Percentiles rank a stretch among this genome's conserved stretches.
Conservation (phyloP, 2,888 invertebrate species). For the Congeria kusceri region DNA sequence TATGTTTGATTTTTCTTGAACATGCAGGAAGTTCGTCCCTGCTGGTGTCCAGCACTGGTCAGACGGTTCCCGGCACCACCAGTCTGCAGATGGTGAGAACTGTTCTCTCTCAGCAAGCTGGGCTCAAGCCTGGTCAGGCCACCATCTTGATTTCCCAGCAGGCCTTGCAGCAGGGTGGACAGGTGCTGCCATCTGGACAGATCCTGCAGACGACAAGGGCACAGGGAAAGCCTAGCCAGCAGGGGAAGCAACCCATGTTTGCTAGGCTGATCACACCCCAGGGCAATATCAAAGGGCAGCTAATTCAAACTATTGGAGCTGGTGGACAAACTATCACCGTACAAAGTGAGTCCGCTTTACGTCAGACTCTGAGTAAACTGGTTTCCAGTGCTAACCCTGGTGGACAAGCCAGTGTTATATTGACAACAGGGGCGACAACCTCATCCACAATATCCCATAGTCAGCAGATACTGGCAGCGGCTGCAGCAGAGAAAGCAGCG, state of each 20-base stretch:
- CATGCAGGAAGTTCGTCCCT: too few species aligned
- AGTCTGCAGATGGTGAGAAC: conserved; percentile 83
- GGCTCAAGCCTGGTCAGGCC: conserved; percentile 82
- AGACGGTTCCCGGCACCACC: conserved; percentile 74
- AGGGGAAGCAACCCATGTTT: conserved; percentile 82
- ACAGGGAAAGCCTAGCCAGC: conserved; percentile 72
- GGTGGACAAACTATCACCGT: conserved; percentile 46
- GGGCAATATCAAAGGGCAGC: conserved; percentile 65
- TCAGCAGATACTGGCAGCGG: conserved; percentile 54
- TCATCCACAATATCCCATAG: conserved; percentile 36
- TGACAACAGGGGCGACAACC: conserved; percentile 23
- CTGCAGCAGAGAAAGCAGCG: conserved; percentile 43
- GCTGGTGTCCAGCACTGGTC: conserved; percentile 50
- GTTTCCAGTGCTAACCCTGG: conserved; percentile 31
- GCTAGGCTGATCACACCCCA: conserved; percentile 83
- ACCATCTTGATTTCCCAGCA: conserved; percentile 83
- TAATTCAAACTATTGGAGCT: conserved; percentile 54
- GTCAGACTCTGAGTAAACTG: conserved; percentile 70
- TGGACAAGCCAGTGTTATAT: conserved; percentile 18
- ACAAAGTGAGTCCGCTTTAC: conserved; percentile 52
- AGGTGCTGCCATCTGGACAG: conserved; percentile 71
- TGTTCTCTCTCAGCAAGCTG: conserved; percentile 81
- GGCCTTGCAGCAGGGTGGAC: conserved; percentile 69
- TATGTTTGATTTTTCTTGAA: too few species aligned
- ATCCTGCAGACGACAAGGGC: conserved; percentile 71